phyloP scores from a whole-genome alignment of 2,888 invertebrate species.

The Melanotus villosus region DNA sequence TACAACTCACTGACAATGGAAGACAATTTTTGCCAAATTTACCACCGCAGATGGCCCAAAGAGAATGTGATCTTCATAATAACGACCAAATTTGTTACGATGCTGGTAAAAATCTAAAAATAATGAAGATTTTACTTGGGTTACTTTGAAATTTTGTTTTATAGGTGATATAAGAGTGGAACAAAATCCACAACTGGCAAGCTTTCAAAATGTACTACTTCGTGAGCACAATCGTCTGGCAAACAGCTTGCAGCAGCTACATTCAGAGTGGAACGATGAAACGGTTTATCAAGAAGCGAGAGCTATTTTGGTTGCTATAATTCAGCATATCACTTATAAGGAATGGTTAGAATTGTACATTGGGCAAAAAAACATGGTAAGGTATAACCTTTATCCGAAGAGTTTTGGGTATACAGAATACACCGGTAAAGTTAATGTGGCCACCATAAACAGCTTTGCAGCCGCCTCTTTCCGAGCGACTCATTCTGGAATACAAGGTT shows the following conservation, averaged over 20 bases:
- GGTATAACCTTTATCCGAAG: conserved; percentile 70
- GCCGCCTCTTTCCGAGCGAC: conserved; percentile 41
- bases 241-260: conserved; percentile 71
- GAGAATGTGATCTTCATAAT: conserved; percentile 4
- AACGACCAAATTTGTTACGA: conserved; percentile 2
- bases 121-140: too few species aligned
- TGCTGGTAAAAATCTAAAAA: too few species aligned
- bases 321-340: conserved; percentile 80
- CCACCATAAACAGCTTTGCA: conserved; percentile 39
- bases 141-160: too few species aligned
- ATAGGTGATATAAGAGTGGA: conserved; percentile 80
- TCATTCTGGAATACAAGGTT: conserved; percentile 48
- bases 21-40: conserved; percentile 20
- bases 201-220: conserved; percentile 77
- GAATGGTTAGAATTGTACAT: conserved; percentile 82
- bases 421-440: conserved; percentile 28
- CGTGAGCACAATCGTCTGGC: conserved; percentile 84
- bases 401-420: conserved; percentile 66
- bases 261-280: conserved; percentile 80
- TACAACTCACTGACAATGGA: not conserved
- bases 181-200: conserved; percentile 78
- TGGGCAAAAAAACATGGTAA: conserved; percentile 71
- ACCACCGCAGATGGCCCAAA: not conserved
- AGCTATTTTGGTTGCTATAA: conserved; percentile 74
- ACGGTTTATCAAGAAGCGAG: conserved; percentile 78